Conservation (phyloP, 2,113 vertebrate species). For the Protobothrops flavoviridis region DNA sequence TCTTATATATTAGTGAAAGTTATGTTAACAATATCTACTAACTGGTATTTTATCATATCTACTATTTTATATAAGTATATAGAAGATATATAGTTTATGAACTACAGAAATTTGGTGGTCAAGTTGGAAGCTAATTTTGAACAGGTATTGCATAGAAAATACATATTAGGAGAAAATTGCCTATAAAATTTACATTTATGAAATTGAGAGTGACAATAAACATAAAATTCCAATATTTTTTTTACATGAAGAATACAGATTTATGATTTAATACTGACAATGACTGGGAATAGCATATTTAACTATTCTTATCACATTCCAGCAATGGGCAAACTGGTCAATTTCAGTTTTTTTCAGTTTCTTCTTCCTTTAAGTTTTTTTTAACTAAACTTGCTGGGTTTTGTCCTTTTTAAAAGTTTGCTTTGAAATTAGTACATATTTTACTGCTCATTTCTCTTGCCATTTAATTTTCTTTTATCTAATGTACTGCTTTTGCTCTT, state of each 20-base stretch:
- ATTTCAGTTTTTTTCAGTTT: neutral
- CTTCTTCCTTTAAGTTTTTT: neutral
- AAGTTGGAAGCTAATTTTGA: neutral
- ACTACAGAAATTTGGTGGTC: neutral
- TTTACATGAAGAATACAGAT: neutral
- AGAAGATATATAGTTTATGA: neutral
- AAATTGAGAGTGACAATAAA: neutral
- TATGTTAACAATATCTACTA: neutral
- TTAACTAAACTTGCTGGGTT: neutral
- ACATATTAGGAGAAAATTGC: neutral
- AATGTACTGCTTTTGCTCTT: neutral
- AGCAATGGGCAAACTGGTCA: neutral
- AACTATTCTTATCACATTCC: neutral
- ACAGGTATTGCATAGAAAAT: neutral
- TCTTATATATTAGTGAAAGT: neutral
- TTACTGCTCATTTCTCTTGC: neutral
- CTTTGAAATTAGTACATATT: neutral
- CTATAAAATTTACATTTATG: neutral
- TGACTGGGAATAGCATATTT: neutral
- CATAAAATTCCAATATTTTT: neutral
- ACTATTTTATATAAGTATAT: neutral
- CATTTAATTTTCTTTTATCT: neutral
- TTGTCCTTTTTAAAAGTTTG: neutral
- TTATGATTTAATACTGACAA: neutral
- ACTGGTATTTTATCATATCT: neutral